Evolutionary conservation across 2,888 invertebrate species (phyloP).

Genomic region (Atrina japonica): DNA sequence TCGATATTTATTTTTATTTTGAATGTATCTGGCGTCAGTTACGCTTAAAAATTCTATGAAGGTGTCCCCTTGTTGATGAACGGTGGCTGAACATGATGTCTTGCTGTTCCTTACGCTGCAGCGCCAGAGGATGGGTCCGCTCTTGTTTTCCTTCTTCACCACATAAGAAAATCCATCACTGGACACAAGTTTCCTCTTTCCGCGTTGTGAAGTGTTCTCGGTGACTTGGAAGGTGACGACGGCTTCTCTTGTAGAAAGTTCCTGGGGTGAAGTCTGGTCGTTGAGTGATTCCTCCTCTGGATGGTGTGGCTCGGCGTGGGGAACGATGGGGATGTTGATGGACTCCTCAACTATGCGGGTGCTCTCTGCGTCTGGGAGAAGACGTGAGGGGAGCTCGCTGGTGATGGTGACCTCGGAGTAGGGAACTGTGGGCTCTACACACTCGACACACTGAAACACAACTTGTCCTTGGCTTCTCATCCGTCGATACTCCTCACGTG

Average conservation of each 20-base stretch:
- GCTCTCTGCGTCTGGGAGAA: constrained; percentile 6
- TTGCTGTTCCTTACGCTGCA: constrained; percentile 19
- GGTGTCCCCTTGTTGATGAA: constrained; percentile 14
- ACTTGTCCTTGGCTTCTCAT: no score
- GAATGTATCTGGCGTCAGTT: no score
- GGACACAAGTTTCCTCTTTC: constrained; percentile 3
- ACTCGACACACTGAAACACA: no score
- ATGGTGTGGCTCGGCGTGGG: no score
- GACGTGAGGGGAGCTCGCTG: constrained; percentile 3
- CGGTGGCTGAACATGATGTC: constrained; percentile 18
- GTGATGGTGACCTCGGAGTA: constrained; percentile 18
- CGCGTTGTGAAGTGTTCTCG: constrained; percentile 4
- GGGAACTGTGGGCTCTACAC: background rate
- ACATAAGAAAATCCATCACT: constrained; percentile 17
- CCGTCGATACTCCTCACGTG: no score
- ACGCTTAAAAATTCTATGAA: no score
- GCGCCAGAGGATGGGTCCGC: constrained; percentile 8
- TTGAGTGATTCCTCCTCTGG: background rate
- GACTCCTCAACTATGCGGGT: constrained; percentile 12
- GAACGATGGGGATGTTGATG: constrained; percentile 12
- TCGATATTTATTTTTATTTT: background rate
- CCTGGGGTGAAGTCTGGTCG: constrained; percentile 9
- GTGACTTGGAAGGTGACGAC: constrained; percentile 21
- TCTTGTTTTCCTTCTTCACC: constrained; percentile 16
- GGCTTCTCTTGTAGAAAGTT: constrained; percentile 13